Percentiles rank a stretch among this genome's conserved stretches.
phyloP scores from a whole-genome alignment of 2,797 vertebrate genomes.

The Nannoperca obscura region DNA sequence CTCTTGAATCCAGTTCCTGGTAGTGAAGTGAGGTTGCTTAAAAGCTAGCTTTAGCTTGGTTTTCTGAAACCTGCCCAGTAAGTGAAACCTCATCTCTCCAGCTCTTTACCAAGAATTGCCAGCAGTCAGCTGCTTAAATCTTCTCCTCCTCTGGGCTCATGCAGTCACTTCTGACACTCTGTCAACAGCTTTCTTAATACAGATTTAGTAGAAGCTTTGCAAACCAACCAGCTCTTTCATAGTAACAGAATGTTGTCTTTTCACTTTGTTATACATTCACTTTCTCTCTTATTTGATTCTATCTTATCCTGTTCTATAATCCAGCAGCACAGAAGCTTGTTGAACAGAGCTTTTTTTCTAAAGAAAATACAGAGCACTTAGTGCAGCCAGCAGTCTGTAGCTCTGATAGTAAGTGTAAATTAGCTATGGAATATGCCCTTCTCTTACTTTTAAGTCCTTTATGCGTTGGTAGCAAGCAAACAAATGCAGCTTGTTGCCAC shows the following conservation, averaged over 20 bases:
- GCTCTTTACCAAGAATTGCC: conserved; percentile 49
- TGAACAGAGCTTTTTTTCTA: conserved; percentile 3
- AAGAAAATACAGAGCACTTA: conserved; percentile 15
- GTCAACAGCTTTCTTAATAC: conserved; percentile 46
- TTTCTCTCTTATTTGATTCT: conserved; percentile 12
- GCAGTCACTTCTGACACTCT: conserved; percentile 28
- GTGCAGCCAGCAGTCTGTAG: conserved; percentile 16
- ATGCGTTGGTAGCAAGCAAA: conserved; percentile 61
- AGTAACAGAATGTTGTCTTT: conserved; percentile 5
- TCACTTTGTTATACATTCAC: neutral
- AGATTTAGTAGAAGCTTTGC: conserved; percentile 21
- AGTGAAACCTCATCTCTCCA: conserved; percentile 71
- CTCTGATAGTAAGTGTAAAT: conserved; percentile 45
- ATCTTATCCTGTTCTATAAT: neutral
- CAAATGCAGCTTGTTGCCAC: conserved; percentile 67
- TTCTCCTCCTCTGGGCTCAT: conserved; percentile 32
- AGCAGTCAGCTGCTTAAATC: conserved; percentile 60
- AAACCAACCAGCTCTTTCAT: conserved; percentile 23
- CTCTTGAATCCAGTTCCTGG: conserved; percentile 21
- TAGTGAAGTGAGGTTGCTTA: conserved; percentile 21
- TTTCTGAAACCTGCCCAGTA: conserved; percentile 58
- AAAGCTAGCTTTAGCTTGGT: conserved; percentile 32
- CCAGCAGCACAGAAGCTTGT: conserved; percentile 5
- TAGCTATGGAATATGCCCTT: conserved; percentile 32
- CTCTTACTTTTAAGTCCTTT: conserved; percentile 56